Conservation (phyloP, 2,888 invertebrate genomes). For the Eudasyphora cyanicolor region DNA sequence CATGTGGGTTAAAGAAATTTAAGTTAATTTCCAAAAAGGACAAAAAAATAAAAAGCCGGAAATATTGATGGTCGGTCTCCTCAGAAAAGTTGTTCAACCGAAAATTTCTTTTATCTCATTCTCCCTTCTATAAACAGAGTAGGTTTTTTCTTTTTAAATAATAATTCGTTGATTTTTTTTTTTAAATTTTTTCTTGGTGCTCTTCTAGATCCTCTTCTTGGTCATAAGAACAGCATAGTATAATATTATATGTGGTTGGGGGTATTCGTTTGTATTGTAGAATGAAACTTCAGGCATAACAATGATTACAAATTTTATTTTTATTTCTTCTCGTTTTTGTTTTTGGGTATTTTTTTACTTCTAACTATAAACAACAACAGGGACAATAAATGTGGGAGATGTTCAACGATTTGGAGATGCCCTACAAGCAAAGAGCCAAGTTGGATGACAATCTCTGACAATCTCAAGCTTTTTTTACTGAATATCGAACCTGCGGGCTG, state of each 20-base stretch:
- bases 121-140: background rate
- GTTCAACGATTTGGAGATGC: background rate
- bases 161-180: background rate
- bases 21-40: background rate
- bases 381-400: background rate
- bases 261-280: background rate
- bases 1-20: background rate
- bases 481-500: no score
- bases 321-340: constrained; percentile 30
- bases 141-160: background rate
- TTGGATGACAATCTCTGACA: no score
- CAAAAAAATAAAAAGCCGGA: background rate
- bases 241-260: background rate
- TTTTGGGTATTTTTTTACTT: no score
- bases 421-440: background rate
- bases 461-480: no score
- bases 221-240: constrained; percentile 47
- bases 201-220: constrained; percentile 26
- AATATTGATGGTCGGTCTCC: background rate
- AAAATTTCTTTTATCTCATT: constrained; percentile 9
- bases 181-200: constrained; percentile 11
- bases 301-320: constrained; percentile 55
- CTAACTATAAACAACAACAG: background rate
- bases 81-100: background rate
- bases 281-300: constrained; percentile 51